Evolutionary conservation across 2,888 invertebrate genomes (phyloP), one percentile per base, ranked within the genome.

Genomic region (Chrysomela aeneicollis): DNA sequence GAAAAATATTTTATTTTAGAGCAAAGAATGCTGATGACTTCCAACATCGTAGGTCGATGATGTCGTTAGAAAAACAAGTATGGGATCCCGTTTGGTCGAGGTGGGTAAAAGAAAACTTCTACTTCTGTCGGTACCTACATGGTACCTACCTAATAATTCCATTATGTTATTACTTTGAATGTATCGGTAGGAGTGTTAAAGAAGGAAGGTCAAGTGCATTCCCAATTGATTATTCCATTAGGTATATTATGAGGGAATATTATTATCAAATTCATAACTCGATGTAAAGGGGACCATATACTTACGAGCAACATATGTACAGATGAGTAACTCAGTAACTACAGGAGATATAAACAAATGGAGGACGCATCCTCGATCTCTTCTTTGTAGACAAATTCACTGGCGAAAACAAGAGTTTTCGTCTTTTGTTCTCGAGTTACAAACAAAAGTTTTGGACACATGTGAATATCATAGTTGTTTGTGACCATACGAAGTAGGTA

Each of bases 31-130:
- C 57, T 17, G 57, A 32, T 46, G 6, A n/a, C 19, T 59, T 59
- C 22, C 26, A 49, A 63, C 42, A 30, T 37, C 35, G 42, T 30
- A 53, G 63, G 63, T 63, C 63, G 59, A 63, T 59, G 63, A 49
- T 49, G 59, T 63, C 59, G 21, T 49, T 58, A 32, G 49, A 46
- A 63, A 59, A 59, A 54, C 46, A 63, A 59, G 47, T 59, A 32
- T 42, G 42, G 58, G 52, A 54, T 63, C 58, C 63, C 63, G 63
- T 63, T 63, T 15, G 30, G 22, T 46, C 19, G 35, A 63, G 51
- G 55, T 55, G 42, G 26, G 26, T 26, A 26, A 5, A 26, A 26
- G 26, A 26, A 6, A 6, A 26, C 26, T 26, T 26, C 26, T 26
- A 35, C 35, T 35, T 35, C 12, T 35, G 35, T 35, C 35, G 8